Evolutionary conservation across 2,888 invertebrate species (phyloP).

Genomic region (Operophtera brumata): DNA sequence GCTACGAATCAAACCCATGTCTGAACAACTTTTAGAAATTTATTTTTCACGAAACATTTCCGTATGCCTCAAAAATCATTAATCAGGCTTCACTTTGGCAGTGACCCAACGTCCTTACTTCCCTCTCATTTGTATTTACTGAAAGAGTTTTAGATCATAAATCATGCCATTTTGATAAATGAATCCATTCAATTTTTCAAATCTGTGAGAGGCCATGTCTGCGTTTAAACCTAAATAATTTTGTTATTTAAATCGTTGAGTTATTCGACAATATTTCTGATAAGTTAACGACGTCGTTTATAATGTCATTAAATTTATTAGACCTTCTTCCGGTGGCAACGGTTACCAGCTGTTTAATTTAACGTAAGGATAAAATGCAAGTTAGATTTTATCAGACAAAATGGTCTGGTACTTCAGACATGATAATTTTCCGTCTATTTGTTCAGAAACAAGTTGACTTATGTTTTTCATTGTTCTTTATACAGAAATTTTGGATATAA

Average conservation of each 20-base stretch:
- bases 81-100: constrained; percentile 77
- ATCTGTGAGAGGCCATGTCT: constrained; percentile 48
- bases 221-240: constrained; percentile 46
- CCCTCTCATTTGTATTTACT: constrained; percentile 77
- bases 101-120: constrained; percentile 74
- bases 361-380: constrained; percentile 1
- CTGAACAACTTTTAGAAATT: constrained; percentile 55
- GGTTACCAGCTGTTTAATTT: constrained; percentile 43
- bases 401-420: neutral
- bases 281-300: constrained; percentile 55
- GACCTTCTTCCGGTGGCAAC: constrained; percentile 41
- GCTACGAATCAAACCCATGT: constrained; percentile 28
- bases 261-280: constrained; percentile 53
- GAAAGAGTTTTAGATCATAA: constrained; percentile 74
- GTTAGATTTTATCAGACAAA: neutral
- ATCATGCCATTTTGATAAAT: constrained; percentile 76
- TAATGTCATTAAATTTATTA: constrained; percentile 52
- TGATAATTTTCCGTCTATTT: neutral
- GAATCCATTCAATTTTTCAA: constrained; percentile 69
- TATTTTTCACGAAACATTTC: constrained; percentile 66
- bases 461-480: too few species aligned
- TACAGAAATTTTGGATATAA: too few species aligned
- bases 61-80: constrained; percentile 71
- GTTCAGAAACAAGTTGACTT: too few species aligned
- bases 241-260: constrained; percentile 36